A percentile compares a stretch with the other conserved stretches of the same genome.
Conservation (phyloP, 2,888 invertebrate species). For the Protula sp. region DNA sequence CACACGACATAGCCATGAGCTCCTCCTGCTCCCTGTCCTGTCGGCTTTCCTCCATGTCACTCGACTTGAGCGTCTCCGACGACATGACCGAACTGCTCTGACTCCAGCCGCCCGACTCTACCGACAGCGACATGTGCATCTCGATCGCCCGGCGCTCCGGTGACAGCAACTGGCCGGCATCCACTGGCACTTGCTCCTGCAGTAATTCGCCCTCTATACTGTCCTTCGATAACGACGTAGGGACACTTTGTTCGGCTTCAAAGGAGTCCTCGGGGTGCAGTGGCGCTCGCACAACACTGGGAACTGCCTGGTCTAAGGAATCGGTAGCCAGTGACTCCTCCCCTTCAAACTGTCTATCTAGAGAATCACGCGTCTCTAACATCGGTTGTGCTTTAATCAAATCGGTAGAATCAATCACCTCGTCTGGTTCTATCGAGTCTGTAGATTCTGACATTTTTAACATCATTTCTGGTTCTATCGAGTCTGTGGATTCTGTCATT, state of each 20-base stretch:
- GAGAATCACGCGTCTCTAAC: not conserved
- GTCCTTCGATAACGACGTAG: not conserved
- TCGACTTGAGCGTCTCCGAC: conserved; percentile 13
- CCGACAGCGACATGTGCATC: conserved; percentile 40
- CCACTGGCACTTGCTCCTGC: not conserved
- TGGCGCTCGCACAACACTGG: not conserved
- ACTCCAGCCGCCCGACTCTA: conserved; percentile 33
- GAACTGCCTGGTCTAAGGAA: not conserved
- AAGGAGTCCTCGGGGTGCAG: not conserved
- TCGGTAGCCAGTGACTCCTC: not conserved
- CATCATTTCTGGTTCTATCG: too few species aligned
- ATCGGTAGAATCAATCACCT: too few species aligned
- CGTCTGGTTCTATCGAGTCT: too few species aligned
- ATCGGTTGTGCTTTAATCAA: not conserved
- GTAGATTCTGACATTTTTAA: too few species aligned
- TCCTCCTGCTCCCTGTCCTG: conserved; percentile 12
- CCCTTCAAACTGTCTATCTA: not conserved
- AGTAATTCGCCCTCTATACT: not conserved
- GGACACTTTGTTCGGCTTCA: too few species aligned
- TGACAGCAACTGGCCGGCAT: conserved; percentile 1
- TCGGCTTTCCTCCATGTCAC: conserved; percentile 5
- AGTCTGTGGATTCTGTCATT: too few species aligned
- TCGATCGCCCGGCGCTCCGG: too few species aligned
- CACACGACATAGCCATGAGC: conserved; percentile 17
- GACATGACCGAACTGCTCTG: conserved; percentile 12